Conservation (phyloP, 92 coral and sea anemone genomes). For the Phenganax subtilis region DNA sequence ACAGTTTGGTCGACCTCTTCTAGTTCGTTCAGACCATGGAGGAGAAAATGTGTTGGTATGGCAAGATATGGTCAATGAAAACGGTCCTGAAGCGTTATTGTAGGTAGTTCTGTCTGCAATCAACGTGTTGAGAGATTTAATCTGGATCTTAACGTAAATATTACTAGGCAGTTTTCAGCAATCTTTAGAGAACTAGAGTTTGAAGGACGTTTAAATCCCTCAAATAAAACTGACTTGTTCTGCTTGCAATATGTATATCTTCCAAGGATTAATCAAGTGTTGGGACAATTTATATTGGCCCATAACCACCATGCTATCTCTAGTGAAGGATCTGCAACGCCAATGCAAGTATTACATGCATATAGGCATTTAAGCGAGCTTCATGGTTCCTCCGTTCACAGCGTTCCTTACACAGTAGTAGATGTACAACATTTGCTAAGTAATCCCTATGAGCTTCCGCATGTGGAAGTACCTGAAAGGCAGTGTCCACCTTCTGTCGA, state of each 20-base stretch:
- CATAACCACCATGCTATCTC: slow-evolving; percentile 41
- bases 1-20: slow-evolving; percentile 32
- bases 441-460: slow-evolving; percentile 13
- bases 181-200: slow-evolving; percentile 36
- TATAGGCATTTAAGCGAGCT: slow-evolving; percentile 34
- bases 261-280: slow-evolving; percentile 35
- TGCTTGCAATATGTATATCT: slow-evolving; percentile 45
- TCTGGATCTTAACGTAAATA: slow-evolving; percentile 34
- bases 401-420: slow-evolving; percentile 31
- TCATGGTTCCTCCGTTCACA: slow-evolving; percentile 24
- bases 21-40: slow-evolving; percentile 47
- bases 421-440: slow-evolving; percentile 24
- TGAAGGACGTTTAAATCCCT: slow-evolving; percentile 31
- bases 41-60: slow-evolving; percentile 41
- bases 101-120: slow-evolving; percentile 37
- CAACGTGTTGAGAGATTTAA: slow-evolving; percentile 44
- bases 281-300: slow-evolving; percentile 33
- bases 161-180: slow-evolving; percentile 33
- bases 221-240: slow-evolving; percentile 40
- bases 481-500: slow-evolving; percentile 18
- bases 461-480: slow-evolving; percentile 25
- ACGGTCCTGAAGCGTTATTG: slow-evolving; percentile 36
- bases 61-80: slow-evolving; percentile 33
- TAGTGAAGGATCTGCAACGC: slow-evolving; percentile 39
- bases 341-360: slow-evolving; percentile 42